phyloP scores from a whole-genome alignment of 2,113 vertebrate species.

The Aythya baeri region DNA sequence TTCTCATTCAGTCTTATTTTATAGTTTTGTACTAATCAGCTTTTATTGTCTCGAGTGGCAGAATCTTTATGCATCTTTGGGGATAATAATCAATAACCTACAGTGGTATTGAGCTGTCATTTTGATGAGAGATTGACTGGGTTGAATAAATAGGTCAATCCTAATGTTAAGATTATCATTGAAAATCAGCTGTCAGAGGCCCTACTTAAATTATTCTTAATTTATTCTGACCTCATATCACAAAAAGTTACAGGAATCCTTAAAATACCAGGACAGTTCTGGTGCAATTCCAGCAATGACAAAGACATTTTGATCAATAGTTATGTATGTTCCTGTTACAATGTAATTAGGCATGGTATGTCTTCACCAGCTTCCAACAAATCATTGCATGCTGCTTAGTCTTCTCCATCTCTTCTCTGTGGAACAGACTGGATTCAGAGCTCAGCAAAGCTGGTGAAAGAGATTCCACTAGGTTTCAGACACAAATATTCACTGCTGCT shows the following conservation, averaged over 20 bases:
- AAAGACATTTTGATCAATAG: slow-evolving; percentile 56
- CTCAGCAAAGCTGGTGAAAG: neutral
- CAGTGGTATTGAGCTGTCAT: slow-evolving; percentile 9
- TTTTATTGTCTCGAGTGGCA: slow-evolving; percentile 13
- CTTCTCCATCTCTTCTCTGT: neutral
- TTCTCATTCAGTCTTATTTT: neutral
- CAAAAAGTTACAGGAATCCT: slow-evolving; percentile 38
- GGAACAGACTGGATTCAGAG: slow-evolving; percentile 24
- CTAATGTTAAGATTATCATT: slow-evolving; percentile 54
- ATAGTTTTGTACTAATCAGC: slow-evolving; percentile 21
- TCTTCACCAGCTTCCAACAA: slow-evolving; percentile 38
- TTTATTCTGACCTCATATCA: slow-evolving; percentile 58
- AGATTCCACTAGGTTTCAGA: slow-evolving; percentile 19
- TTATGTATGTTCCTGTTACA: neutral
- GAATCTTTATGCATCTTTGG: slow-evolving; percentile 23
- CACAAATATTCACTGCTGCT: neutral
- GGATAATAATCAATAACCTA: slow-evolving; percentile 48
- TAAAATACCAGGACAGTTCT: slow-evolving; percentile 18
- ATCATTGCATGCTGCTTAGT: slow-evolving; percentile 6
- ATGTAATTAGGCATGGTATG: neutral
- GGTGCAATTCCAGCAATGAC: slow-evolving; percentile 5
- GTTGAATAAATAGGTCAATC: slow-evolving; percentile 58
- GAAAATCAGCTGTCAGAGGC: slow-evolving; percentile 57
- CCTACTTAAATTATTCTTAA: slow-evolving; percentile 62
- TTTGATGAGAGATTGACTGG: slow-evolving; percentile 37